A percentile compares a stretch with the other conserved stretches of the same genome.
Evolutionary conservation across 2,797 vertebrate genomes (phyloP).

Genomic region (Argya squamiceps): DNA sequence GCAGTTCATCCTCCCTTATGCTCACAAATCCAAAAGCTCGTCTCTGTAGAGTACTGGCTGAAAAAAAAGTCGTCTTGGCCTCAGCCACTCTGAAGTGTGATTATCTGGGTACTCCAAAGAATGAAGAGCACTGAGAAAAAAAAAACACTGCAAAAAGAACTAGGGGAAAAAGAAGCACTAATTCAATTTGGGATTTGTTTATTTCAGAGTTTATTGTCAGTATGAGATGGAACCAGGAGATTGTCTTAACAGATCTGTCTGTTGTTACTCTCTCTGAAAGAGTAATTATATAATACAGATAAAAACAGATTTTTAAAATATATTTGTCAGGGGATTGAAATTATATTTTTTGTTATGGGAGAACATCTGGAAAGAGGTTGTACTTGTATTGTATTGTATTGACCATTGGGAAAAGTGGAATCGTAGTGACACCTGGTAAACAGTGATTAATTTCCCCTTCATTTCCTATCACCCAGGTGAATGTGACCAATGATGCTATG

Average conservation of each 20-base stretch:
- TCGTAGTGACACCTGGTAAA: not conserved
- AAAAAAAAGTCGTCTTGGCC: not conserved
- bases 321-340: not conserved
- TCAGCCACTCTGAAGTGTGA: not conserved
- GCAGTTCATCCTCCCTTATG: not conserved
- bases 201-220: not conserved
- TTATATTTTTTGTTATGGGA: not conserved
- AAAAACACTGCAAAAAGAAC: rapidly evolving
- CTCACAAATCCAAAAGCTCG: not conserved
- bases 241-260: not conserved
- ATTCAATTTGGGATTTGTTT: not conserved
- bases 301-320: not conserved
- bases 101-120: not conserved
- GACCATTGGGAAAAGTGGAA: not conserved
- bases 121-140: not conserved
- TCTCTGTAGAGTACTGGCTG: not conserved
- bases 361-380: not conserved
- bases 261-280: not conserved
- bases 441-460: not conserved
- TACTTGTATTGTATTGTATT: not conserved
- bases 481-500: not conserved
- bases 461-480: not conserved
- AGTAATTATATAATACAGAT: not conserved
- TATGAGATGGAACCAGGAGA: not conserved
- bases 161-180: not conserved